Conservation (phyloP, 92 coral and sea anemone genomes). For the Virgularia gustaviana region DNA sequence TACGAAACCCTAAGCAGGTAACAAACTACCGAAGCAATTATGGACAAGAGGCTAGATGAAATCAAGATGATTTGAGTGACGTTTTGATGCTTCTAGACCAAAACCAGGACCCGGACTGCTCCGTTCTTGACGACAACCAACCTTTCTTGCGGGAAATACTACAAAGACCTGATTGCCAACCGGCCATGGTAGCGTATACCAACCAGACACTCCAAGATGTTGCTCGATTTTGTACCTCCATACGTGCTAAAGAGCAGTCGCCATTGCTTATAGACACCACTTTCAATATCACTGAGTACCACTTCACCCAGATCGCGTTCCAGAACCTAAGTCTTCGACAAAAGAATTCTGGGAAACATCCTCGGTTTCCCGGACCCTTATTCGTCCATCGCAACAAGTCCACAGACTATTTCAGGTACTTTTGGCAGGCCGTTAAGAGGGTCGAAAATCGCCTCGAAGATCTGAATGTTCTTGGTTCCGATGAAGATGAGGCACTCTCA, state of each 20-base stretch:
- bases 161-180: slow-evolving; percentile 31
- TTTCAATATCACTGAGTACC: slow-evolving; percentile 29
- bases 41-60: no score
- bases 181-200: slow-evolving; percentile 37
- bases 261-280: slow-evolving; percentile 25
- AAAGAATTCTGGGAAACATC: slow-evolving; percentile 19
- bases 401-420: slow-evolving; percentile 37
- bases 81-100: no score
- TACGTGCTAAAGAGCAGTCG: neutral
- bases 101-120: no score
- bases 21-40: no score
- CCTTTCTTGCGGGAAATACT: slow-evolving; percentile 26
- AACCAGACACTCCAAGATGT: slow-evolving; percentile 37
- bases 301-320: slow-evolving; percentile 40
- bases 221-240: slow-evolving; percentile 21
- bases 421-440: slow-evolving; percentile 54
- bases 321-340: slow-evolving; percentile 15
- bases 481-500: slow-evolving; percentile 41
- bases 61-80: no score
- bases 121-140: slow-evolving; percentile 33
- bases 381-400: slow-evolving; percentile 49
- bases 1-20: no score
- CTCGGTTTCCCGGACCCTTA: slow-evolving; percentile 49
- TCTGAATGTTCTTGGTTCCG: slow-evolving; percentile 41
- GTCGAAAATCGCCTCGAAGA: slow-evolving; percentile 20